Conservation (phyloP, 2,113 vertebrate species). For the Campylomormyrus tamandua region DNA sequence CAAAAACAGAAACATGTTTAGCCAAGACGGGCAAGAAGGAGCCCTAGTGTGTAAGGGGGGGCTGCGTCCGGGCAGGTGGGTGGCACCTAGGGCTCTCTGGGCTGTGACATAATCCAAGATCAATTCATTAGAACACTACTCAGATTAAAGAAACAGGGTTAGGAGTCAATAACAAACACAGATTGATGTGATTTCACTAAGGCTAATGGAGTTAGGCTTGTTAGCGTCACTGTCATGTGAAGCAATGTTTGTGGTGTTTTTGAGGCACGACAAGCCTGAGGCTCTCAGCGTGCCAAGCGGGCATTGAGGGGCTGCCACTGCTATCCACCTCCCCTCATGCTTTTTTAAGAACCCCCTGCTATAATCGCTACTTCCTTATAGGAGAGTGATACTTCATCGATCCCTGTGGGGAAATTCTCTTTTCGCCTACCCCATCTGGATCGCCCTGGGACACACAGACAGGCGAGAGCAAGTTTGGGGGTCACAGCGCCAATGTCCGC, state of each 20-base stretch:
- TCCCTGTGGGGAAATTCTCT: not conserved
- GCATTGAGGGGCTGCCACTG: not conserved
- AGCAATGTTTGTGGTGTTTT: not conserved
- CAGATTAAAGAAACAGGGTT: not conserved
- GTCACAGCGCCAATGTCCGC: not conserved
- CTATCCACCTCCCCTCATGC: not conserved
- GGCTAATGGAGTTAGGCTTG: not conserved
- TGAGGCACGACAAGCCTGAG: not conserved
- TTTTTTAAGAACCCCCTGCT: not conserved
- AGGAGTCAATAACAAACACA: not conserved
- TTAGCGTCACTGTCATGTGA: not conserved
- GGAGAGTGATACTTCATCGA: not conserved
- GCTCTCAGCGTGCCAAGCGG: not conserved
- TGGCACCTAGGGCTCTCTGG: not conserved
- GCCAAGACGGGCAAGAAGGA: not conserved
- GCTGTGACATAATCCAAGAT: not conserved
- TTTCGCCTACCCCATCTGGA: not conserved
- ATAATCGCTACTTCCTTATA: not conserved
- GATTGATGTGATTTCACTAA: not conserved
- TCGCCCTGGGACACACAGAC: not conserved
- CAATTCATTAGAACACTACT: not conserved
- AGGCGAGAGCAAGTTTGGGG: not conserved
- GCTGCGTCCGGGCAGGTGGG: not conserved
- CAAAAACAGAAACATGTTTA: not conserved
- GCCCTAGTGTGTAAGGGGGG: not conserved